phyloP scores from a whole-genome alignment of 1,140 invertebrate species.

The Dendrolimus punctatus region DNA sequence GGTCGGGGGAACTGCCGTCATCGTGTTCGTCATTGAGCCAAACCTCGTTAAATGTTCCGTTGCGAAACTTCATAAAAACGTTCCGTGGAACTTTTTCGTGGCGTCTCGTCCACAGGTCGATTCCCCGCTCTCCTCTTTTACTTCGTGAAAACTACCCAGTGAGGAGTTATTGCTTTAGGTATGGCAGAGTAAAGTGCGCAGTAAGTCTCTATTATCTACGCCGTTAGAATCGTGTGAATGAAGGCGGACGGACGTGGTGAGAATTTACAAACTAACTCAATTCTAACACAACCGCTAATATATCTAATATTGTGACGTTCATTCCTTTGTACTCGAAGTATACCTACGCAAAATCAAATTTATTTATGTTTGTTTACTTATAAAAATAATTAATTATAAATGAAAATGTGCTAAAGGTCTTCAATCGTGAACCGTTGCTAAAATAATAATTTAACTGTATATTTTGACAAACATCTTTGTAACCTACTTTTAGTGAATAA shows the following conservation, averaged over 20 bases:
- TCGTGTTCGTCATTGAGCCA: conserved; percentile 4
- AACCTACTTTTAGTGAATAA: no score
- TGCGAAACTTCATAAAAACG: conserved; percentile 16
- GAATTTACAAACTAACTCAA: conserved; percentile 53
- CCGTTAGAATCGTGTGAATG: conserved; percentile 62
- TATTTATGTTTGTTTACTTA: no score
- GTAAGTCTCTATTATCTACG: conserved; percentile 44
- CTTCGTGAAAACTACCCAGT: conserved; percentile 48
- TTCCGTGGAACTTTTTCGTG: conserved; percentile 25
- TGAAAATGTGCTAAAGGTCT: no score
- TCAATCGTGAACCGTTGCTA: no score
- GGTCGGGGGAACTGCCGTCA: conserved; percentile 7
- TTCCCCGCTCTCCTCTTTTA: conserved; percentile 26
- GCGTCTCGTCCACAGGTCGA: conserved; percentile 26
- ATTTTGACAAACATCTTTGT: no score
- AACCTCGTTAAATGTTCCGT: conserved; percentile 16
- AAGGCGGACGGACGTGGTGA: conserved; percentile 50
- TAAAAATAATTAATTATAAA: no score
- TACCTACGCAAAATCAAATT: no score
- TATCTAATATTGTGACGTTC: conserved; percentile 15
- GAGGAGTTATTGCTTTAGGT: conserved; percentile 57
- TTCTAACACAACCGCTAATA: conserved; percentile 39
- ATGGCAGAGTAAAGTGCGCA: conserved; percentile 59
- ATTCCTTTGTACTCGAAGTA: conserved; percentile 17
- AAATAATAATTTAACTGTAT: no score